Base-by-base conservation (phyloP, 2,113 vertebrate genomes). In the Podocnemis expansa region DNA sequence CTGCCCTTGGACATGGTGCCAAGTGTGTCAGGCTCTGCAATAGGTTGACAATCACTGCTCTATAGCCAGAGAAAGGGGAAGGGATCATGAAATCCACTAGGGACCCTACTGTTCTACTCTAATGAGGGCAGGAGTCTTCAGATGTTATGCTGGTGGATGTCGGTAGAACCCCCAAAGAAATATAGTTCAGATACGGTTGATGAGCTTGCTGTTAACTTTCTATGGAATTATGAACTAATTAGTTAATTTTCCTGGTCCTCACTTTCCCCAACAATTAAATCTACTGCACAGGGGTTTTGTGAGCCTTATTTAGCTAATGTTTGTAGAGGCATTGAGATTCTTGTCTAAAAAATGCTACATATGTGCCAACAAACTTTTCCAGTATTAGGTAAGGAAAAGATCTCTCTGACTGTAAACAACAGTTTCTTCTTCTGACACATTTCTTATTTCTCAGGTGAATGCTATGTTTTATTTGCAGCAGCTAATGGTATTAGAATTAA, bases 21-120 rank as follows among this genome's bases (percentile, higher is more conserved):
- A n/a, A n/a, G n/a, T n/a, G n/a, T n/a, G n/a, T n/a, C n/a, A n/a
- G n/a, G n/a, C n/a, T n/a, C n/a, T n/a, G n/a, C n/a, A n/a, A n/a
- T n/a, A n/a, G n/a, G n/a, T n/a, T n/a, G n/a, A n/a, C n/a, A n/a
- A n/a, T 47, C 10, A 47, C 96, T 95, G 89, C 51, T 49, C 14
- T 94, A 73, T 91, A 94, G 85, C 90, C 91, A 90, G 82, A 79
- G 86, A 93, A 95, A 94, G 78, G 56, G n/a, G 4, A 96, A 92
- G 91, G 80, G 76, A 91, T 93, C 80, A 87, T 93, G 92, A 96
- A 88, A 94, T 87, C 91, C 19, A 1, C 52, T 90, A 93, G 29
- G 91, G 63, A 89, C 78, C 60, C 93, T 91, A 85, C 90, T 93
- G 96, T 95, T 94, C 80, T 93, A 45, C 63, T 78, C 13, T 87